Base-by-base conservation (phyloP, 2,888 invertebrate species). In the Drosophila maculinotata region DNA sequence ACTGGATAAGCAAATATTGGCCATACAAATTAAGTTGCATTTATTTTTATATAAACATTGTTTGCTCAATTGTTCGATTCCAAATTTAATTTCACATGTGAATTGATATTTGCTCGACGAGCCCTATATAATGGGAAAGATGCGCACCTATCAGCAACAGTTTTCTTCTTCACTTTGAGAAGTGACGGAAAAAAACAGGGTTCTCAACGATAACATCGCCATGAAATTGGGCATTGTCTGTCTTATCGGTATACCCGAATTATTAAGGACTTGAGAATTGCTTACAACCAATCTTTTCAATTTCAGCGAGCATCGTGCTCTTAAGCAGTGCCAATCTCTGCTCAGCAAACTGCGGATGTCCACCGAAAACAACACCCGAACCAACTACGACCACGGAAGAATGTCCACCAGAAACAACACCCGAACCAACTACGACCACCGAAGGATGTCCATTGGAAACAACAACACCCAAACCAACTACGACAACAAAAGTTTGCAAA, bases 1-100 rank as follows among this genome's bases (percentile, higher is more conserved):
- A 9, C 12, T 23, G 23, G 20, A 9, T 23, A 28, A 41, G 5
- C 10, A 39, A 42, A 49, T 30, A 23, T 15, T 51, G 6, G 7
- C 1, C 28, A 3, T 5, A n/a, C 20, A 20, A 51, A 45, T 63
- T 1, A 39, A 52, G 31, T 39, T 44, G 8, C 10, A 38, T 26
- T 54, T 51, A 45, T 49, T 44, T 39, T 35, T 15, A 49, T n/a
- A 41, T 14, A 20, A 41, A 6, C 6, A 10, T 31, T 49, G 52
- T 64, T 57, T 57, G 39, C 39, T 26, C 52, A 69, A 49, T 41
- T 70, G 69, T 23, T 28, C n/a, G n/a, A 20, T 14, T 42, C 26
- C 8, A 17, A 30, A 38, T 30, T 28, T 10, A 10, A 14, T 1
- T 15, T 10, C 36, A 45, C 33, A 47, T 42, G 51, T 25, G 8